phyloP scores from a whole-genome alignment of 2,797 vertebrate genomes.

The Serranus cabrilla region DNA sequence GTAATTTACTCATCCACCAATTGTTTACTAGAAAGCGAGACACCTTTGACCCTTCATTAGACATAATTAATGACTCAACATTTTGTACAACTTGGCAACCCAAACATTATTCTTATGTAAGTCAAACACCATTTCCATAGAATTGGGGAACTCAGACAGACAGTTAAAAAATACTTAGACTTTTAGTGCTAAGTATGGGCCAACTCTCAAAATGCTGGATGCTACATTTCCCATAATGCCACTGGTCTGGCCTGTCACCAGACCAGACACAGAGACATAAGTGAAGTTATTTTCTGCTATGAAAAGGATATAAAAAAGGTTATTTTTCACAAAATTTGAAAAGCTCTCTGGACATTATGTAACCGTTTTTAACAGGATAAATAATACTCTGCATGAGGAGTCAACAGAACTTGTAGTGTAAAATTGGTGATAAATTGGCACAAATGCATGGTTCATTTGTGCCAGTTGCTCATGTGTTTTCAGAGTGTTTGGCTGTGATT shows the following conservation, averaged over 20 bases:
- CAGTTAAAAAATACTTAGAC: no score
- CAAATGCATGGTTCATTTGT: not conserved
- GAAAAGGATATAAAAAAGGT: not conserved
- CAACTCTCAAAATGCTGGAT: no score
- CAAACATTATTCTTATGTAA: not conserved
- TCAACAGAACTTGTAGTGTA: not conserved
- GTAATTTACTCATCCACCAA: not conserved
- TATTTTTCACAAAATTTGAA: conserved; percentile 1
- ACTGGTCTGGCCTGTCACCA: no score
- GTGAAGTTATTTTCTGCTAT: no score
- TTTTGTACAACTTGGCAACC: not conserved
- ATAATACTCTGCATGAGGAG: not conserved
- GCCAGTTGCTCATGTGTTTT: not conserved
- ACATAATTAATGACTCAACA: no score
- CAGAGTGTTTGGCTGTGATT: not conserved
- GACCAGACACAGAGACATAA: no score
- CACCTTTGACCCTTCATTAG: not conserved
- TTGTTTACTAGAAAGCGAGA: not conserved
- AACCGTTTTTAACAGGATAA: not conserved
- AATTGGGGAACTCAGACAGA: no score
- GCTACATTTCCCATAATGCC: no score
- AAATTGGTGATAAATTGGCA: not conserved
- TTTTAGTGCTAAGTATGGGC: no score
- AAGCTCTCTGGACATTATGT: not conserved
- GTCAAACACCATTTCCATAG: no score